These are phyloP conservation scores for Chrysolina oricalcia DNA, from an alignment of 2,888 invertebrate species.

Conservation along the genomic window DNA sequence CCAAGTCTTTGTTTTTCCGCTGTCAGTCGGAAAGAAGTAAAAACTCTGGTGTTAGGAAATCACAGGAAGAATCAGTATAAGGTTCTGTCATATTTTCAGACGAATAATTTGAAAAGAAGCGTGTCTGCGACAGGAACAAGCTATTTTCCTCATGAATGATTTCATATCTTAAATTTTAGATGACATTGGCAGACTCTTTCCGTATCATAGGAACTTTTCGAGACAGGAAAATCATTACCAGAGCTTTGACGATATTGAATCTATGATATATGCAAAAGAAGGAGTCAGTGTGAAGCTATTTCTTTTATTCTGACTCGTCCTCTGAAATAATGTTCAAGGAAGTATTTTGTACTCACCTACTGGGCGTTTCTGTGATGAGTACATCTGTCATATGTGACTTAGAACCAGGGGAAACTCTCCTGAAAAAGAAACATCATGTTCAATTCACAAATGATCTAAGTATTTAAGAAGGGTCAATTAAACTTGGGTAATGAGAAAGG, in stretches of 20 bases:
- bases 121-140: not conserved
- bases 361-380: slow-evolving; percentile 64
- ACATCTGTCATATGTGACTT: slow-evolving; percentile 64
- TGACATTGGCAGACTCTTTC: not conserved
- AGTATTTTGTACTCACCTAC: slow-evolving; percentile 60
- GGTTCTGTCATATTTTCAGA: slow-evolving; percentile 13
- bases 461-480: too few relatives aligned
- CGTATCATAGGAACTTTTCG: not conserved
- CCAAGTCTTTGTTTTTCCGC: not conserved
- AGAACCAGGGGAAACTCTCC: slow-evolving; percentile 62
- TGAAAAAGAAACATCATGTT: slow-evolving; percentile 58
- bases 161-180: not conserved
- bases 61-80: not conserved
- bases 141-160: not conserved
- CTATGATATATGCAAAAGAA: too few relatives aligned
- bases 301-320: not conserved
- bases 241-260: too few relatives aligned
- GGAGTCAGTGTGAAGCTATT: not conserved
- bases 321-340: not conserved
- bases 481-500: too few relatives aligned
- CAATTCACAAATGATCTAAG: not conserved
- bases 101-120: slow-evolving; percentile 1
- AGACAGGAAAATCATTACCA: too few relatives aligned
- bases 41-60: not conserved
- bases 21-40: not conserved